Evolutionary conservation across 1,140 invertebrate species (phyloP), one percentile per base, ranked within the genome.

Genomic region (Leptinotarsa undecemlineata): DNA sequence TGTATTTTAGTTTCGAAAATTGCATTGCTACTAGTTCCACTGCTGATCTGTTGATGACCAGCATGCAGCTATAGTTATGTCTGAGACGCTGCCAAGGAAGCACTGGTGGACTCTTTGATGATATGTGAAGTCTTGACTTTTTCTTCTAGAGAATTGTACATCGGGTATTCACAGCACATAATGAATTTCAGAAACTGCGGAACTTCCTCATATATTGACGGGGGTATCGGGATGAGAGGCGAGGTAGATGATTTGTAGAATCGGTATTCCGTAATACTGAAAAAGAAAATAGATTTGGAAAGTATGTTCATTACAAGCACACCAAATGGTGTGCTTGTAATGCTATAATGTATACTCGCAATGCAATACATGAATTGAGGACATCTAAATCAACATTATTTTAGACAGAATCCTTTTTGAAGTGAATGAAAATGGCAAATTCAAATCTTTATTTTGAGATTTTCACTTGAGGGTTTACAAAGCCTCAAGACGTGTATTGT

Each of bases 231-330:
- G 80, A 97, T 93, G 73, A 97, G 84, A 2, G 94, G 94, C 71
- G 95, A 96, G 17, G 95, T 96, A 1, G 91, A 92, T 26, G 90
- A 87, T 84, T 97, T 96, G 84, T 96, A 97, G 78, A 91, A 91
- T 72, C 92, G 88, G 86, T 97, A 97, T 79, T 93, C 91, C 26
- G 92, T 88, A 84, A 93, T 92, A 82, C 92, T 93, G 82, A 17
- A 89, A 88, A 78, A 74, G 79, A 33, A 47, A 66, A 57, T 11
- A 11, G 33, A 42, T 42, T 42, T 42, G 33, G 3, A 42, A 42
- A 42, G 33, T 42, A 42, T 42, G 33, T 42, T 42, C 33, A 11
- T 42, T 11, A 11, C 11, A 42, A 11, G 11, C 33, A 42, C 8
- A 11, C 8, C 33, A 11, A 6, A 42, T 11, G 33, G 33, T 42